A percentile compares a stretch with the other conserved stretches of the same genome.
Conservation (phyloP, 1,140 invertebrate species). For the Gryon sp. region DNA sequence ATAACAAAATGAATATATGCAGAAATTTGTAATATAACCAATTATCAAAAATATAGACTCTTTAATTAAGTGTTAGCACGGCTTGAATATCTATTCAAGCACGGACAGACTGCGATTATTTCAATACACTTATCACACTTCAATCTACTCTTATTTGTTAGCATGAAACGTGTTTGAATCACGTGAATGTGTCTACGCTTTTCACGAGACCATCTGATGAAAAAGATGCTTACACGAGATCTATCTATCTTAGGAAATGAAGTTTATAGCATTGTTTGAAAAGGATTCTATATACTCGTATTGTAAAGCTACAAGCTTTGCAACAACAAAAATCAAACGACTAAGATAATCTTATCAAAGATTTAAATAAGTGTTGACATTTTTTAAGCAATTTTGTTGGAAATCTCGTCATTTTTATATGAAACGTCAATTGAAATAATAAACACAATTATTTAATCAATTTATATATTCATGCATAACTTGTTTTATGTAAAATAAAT, state of each 20-base stretch:
- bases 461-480: too few species aligned
- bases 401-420: too few species aligned
- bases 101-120: slow-evolving; percentile 9
- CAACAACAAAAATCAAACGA: not conserved
- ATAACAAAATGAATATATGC: too few species aligned
- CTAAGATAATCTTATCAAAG: slow-evolving; percentile 7
- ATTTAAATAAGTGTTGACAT: too few species aligned
- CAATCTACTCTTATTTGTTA: slow-evolving; percentile 15
- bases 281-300: not conserved
- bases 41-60: too few species aligned
- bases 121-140: slow-evolving; percentile 13
- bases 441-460: too few species aligned
- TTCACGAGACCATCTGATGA: not conserved
- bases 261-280: slow-evolving; percentile 5
- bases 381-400: too few species aligned
- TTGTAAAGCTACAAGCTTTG: not conserved
- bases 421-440: too few species aligned
- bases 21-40: too few species aligned
- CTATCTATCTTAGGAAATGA: slow-evolving; percentile 4
- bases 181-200: slow-evolving; percentile 1
- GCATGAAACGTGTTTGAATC: slow-evolving; percentile 13
- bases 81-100: too few species aligned
- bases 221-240: not conserved
- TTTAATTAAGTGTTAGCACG: too few species aligned
- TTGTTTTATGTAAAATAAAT: too few species aligned